Percentiles rank a stretch among this genome's conserved stretches.
phyloP scores from a whole-genome alignment of 2,113 vertebrate species.

The Chaetops frenatus region DNA sequence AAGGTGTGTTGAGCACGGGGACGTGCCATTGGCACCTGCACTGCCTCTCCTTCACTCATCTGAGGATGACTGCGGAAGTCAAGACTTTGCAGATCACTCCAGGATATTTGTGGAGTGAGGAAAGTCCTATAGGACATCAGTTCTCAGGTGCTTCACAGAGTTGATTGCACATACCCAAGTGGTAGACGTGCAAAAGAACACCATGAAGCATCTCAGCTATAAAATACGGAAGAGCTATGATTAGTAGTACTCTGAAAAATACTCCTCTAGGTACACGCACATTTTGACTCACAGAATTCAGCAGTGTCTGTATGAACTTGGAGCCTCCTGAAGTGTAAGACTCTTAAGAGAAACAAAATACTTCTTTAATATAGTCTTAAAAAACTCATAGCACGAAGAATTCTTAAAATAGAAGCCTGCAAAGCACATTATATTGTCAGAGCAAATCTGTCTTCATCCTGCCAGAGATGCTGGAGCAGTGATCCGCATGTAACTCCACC shows the following conservation, averaged over 20 bases:
- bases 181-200: background rate
- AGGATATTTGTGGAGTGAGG: background rate
- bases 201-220: background rate
- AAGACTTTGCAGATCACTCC: accelerated
- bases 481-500: constrained; percentile 5
- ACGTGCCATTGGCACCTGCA: background rate
- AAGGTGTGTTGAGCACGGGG: background rate
- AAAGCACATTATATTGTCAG: constrained; percentile 46
- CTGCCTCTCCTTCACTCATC: background rate
- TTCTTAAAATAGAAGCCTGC: constrained; percentile 49
- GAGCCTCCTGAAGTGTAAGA: background rate
- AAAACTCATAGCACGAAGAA: constrained; percentile 1
- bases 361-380: background rate
- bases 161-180: background rate
- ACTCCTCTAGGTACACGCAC: accelerated
- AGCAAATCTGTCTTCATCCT: constrained; percentile 22
- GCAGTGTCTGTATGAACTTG: background rate
- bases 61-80: background rate
- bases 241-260: background rate
- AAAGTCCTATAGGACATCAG: background rate
- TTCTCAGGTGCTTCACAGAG: background rate
- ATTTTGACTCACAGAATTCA: background rate
- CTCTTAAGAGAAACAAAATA: constrained; percentile 12
- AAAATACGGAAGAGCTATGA: background rate
- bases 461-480: background rate